A percentile compares a stretch with the other conserved stretches of the same genome.
Conservation (phyloP, 2,797 vertebrate genomes). For the Lacerta bilineata region DNA sequence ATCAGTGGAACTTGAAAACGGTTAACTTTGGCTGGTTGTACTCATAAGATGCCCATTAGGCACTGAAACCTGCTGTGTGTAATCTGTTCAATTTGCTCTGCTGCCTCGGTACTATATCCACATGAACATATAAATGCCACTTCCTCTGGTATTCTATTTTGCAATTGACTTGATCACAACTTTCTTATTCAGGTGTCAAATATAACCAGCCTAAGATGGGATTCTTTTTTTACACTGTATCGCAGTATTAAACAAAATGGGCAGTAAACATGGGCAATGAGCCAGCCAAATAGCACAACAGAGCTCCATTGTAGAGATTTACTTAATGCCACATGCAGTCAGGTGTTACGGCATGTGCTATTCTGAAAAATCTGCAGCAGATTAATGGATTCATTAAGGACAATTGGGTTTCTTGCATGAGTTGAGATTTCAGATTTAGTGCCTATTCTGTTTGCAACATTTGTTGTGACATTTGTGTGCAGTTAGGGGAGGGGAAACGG, state of each 20-base stretch:
- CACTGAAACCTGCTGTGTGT: background rate
- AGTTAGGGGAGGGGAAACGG: too few relatives aligned
- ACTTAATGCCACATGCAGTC: slow-evolving; percentile 26
- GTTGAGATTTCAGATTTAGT: background rate
- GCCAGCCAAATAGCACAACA: slow-evolving; percentile 51
- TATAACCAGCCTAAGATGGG: background rate
- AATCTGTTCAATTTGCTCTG: background rate
- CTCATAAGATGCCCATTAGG: slow-evolving; percentile 26
- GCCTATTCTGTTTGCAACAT: background rate
- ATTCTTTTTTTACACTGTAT: slow-evolving; percentile 47
- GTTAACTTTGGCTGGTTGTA: background rate
- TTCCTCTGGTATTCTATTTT: background rate
- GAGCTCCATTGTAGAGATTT: background rate
- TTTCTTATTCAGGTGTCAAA: slow-evolving; percentile 41
- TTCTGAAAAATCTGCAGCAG: slow-evolving; percentile 16
- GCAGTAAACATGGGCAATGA: slow-evolving; percentile 68
- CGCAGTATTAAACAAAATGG: slow-evolving; percentile 66
- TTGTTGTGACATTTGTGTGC: background rate
- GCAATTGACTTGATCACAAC: slow-evolving; percentile 49
- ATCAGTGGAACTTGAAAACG: slow-evolving; percentile 20
- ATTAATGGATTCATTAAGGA: slow-evolving; percentile 8
- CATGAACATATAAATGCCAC: rapidly evolving
- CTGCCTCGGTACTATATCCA: background rate
- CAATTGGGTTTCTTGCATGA: background rate
- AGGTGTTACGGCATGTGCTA: background rate